A percentile compares a stretch with the other conserved stretches of the same genome.
phyloP scores from a whole-genome alignment of 2,888 invertebrate species.

The Amphiduros pacificus region DNA sequence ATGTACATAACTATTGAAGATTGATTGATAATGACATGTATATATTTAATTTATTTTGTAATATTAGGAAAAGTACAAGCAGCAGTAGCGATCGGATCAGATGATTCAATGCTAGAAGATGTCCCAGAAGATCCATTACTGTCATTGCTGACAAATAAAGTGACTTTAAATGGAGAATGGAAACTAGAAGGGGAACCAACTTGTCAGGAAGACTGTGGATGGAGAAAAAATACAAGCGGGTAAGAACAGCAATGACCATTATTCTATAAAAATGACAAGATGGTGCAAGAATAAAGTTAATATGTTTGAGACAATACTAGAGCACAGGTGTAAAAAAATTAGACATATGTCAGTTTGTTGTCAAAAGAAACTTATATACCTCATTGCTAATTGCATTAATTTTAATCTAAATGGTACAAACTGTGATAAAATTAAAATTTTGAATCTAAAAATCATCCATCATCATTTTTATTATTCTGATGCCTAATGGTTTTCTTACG shows the following conservation, averaged over 20 bases:
- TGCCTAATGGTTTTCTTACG: not conserved
- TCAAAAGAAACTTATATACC: too few species aligned
- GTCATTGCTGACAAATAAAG: constrained; percentile 45
- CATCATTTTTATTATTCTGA: not conserved
- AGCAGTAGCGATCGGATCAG: not conserved
- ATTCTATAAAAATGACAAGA: not conserved
- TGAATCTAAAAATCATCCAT: not conserved
- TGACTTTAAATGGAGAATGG: constrained; percentile 39
- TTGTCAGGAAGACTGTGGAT: constrained; percentile 12
- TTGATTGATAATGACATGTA: too few species aligned
- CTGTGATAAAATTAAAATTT: not conserved
- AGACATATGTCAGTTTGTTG: too few species aligned
- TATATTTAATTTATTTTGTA: too few species aligned
- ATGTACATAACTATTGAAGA: too few species aligned
- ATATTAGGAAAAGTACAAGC: too few species aligned
- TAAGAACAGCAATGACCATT: not conserved
- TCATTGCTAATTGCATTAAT: not conserved
- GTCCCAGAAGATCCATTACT: constrained; percentile 36
- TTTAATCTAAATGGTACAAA: not conserved
- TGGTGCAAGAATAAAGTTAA: not conserved
- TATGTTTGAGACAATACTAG: too few species aligned
- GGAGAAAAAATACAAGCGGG: constrained; percentile 10
- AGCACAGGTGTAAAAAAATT: too few species aligned
- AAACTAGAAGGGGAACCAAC: constrained; percentile 24
- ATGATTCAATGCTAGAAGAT: constrained; percentile 12